Base-by-base conservation (phyloP, 2,888 invertebrate genomes). In the Scaptomyza parva region DNA sequence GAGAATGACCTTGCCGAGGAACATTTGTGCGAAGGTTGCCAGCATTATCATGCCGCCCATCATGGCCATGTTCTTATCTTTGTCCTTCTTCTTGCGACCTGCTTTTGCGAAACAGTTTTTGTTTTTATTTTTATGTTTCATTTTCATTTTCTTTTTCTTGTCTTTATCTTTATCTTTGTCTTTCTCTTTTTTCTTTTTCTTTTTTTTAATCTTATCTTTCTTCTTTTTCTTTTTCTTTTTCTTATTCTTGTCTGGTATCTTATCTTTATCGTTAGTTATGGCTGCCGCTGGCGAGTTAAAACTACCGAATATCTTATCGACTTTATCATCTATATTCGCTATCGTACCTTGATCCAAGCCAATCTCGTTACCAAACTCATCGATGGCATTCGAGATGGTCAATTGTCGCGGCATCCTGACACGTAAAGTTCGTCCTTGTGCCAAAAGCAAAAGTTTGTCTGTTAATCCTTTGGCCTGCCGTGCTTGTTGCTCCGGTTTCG, bases 1-100 rank as follows among this genome's bases (percentile, higher is more conserved):
- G 64, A 95, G 92, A 6, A 95, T 94, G 62, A 95, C 93, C 91
- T 95, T 95, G 24, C 94, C 94, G 88, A 95, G 93, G 65, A 94
- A 93, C 91, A 95, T 91, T 90, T 95, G 94, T 2, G 93, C 93
- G 90, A 95, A 92, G 92, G 95, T 93, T 40, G 94, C 94, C 68
- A 93, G 92, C 90, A 94, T 92, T 12, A 94, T 94, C 70, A 94
- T 90, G 66, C 93, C 94, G 59, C 93, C 94, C 92, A 94, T 92
- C 91, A 94, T 92, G 87, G 94, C 89, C 89, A 93, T 93, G 58
- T 93, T 92, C 78, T 92, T 89, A 82, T 91, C 82, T 88, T 91
- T 89, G 82, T 89, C 89, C 86, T 92, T 91, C 90, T 93, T 93
- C 89, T 92, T 93, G 72, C 94, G 93, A 76, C 93, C 94, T 93